phyloP scores from a whole-genome alignment of 2,888 invertebrate genomes.

The Luperina testacea region DNA sequence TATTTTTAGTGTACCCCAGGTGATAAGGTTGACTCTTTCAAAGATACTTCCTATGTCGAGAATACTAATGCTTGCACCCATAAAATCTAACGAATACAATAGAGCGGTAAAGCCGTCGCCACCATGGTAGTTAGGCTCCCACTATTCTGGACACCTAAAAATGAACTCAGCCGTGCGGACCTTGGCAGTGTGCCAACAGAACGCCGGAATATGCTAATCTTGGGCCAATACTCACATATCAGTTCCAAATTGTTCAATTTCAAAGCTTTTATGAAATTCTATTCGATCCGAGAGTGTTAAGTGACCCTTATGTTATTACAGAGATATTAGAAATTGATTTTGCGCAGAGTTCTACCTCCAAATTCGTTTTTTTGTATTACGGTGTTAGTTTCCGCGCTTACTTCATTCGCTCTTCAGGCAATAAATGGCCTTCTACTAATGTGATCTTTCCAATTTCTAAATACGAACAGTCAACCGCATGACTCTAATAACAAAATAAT shows the following conservation, averaged over 20 bases:
- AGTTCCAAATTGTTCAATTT: conserved; percentile 25
- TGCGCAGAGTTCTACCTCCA: not conserved
- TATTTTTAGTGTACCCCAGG: not conserved
- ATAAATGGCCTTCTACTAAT: not conserved
- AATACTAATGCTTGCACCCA: not conserved
- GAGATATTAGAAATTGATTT: not conserved
- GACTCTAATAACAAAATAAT: too few species aligned
- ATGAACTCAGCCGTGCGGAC: not conserved
- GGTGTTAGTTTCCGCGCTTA: not conserved
- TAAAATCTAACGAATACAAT: not conserved
- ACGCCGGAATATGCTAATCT: conserved; percentile 35
- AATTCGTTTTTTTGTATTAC: not conserved
- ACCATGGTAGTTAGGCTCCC: not conserved
- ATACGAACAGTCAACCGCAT: too few species aligned
- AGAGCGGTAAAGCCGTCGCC: not conserved
- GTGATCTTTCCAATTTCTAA: not conserved
- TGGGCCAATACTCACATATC: conserved; percentile 21
- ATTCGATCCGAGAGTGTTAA: not conserved
- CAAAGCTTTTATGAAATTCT: conserved; percentile 33
- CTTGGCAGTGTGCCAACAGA: conserved; percentile 36
- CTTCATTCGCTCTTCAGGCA: not conserved
- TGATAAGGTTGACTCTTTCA: not conserved
- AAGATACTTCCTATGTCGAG: not conserved
- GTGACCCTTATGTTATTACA: conserved; percentile 1
- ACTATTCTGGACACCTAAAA: conserved; percentile 32